phyloP scores from a whole-genome alignment of 2,113 vertebrate genomes.

The Rana temporaria region DNA sequence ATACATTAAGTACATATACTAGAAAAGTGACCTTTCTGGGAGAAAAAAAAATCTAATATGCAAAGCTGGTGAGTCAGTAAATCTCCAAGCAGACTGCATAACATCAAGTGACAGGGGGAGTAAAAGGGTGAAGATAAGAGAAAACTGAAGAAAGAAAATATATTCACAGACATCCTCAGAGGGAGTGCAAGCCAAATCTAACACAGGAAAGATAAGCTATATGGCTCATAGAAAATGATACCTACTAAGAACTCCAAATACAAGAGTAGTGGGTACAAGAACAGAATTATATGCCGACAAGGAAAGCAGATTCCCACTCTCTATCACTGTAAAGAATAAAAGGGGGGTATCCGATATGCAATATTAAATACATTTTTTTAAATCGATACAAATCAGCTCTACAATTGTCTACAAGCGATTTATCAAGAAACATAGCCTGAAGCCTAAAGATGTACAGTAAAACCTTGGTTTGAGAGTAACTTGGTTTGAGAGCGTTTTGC shows the following conservation, averaged over 20 bases:
- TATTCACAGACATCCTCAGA: conserved; percentile 31
- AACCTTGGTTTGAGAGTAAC: too few relatives aligned
- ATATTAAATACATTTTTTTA: too few relatives aligned
- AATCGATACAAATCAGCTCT: too few relatives aligned
- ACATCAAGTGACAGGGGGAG: conserved; percentile 35
- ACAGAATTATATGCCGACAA: not conserved
- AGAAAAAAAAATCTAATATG: not conserved
- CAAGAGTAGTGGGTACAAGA: not conserved
- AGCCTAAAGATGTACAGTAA: too few relatives aligned
- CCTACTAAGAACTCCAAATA: not conserved
- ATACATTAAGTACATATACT: not conserved
- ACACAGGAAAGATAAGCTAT: conserved; percentile 28
- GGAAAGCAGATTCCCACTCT: not conserved
- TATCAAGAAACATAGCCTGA: too few relatives aligned
- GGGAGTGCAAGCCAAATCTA: conserved; percentile 18
- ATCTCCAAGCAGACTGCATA: conserved; percentile 17
- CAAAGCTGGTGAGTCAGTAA: conserved; percentile 43
- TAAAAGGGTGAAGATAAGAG: conserved; percentile 32
- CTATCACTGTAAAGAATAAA: too few relatives aligned
- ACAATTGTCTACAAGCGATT: too few relatives aligned
- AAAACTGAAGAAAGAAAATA: conserved; percentile 31
- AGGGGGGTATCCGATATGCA: too few relatives aligned
- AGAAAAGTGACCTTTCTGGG: conserved; percentile 23
- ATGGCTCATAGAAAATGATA: conserved; percentile 6
- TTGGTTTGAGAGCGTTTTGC: too few relatives aligned